Evolutionary conservation across 2,888 invertebrate genomes (phyloP).

Genomic region (Diploptera punctata): DNA sequence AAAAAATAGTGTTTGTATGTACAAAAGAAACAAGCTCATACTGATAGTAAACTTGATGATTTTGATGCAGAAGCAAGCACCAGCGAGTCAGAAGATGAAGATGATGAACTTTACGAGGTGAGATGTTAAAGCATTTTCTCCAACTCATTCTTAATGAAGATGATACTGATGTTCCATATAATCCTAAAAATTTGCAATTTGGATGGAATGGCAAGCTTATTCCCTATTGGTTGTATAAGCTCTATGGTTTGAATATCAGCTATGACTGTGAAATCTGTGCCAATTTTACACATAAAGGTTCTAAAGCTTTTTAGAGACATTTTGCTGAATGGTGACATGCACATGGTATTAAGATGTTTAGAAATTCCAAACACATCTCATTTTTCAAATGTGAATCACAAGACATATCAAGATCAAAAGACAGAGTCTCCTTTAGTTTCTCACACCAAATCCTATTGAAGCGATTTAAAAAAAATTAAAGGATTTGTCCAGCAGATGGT

Average conservation of each 20-base stretch:
- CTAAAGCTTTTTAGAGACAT: slow-evolving; percentile 99
- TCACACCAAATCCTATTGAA: slow-evolving; percentile 95
- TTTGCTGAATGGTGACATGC: slow-evolving; percentile 87
- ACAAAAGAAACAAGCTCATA: slow-evolving; percentile 95
- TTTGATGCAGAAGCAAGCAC: slow-evolving; percentile 90
- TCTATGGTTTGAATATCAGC: slow-evolving; percentile 98
- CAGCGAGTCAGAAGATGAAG: slow-evolving; percentile 76
- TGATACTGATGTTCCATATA: slow-evolving; percentile 90
- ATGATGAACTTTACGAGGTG: no score
- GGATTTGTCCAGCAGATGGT: no score
- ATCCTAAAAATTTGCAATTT: slow-evolving; percentile 98
- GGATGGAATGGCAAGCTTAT: slow-evolving; percentile 96
- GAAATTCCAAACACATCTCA: slow-evolving; percentile 99
- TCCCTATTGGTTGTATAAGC: slow-evolving; percentile 84
- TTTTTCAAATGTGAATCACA: slow-evolving; percentile 98
- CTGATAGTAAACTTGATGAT: slow-evolving; percentile 91
- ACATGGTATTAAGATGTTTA: slow-evolving; percentile 96
- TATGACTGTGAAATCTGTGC: slow-evolving; percentile 99
- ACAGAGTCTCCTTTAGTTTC: slow-evolving; percentile 86
- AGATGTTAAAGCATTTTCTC: no score
- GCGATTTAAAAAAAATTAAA: slow-evolving; percentile 94
- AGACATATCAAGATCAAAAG: slow-evolving; percentile 99
- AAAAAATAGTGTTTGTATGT: no score
- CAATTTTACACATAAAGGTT: slow-evolving; percentile 97
- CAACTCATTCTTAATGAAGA: no score